Evolutionary conservation across 2,888 invertebrate species (phyloP).

Genomic region (Dicyrtoma fusca): DNA sequence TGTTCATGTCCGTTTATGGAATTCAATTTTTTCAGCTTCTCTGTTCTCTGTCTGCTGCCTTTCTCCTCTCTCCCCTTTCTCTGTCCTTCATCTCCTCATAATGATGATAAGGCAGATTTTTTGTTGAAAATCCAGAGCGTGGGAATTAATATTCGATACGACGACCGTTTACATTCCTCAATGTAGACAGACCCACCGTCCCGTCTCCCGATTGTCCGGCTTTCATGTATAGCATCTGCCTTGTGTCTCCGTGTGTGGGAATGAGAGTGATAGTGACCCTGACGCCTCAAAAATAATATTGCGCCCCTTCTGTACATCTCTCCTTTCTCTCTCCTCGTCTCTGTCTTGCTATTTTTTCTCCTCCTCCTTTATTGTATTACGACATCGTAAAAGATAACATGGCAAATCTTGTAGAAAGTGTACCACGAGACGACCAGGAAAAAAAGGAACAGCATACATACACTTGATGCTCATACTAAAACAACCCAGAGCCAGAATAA

Average conservation of each 20-base stretch:
- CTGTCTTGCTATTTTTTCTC: background rate
- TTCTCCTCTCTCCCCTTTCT: background rate
- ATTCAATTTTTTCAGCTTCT: background rate
- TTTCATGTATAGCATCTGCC: no score
- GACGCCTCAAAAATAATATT: slow-evolving; percentile 4
- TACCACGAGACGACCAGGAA: no score
- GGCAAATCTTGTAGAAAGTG: no score
- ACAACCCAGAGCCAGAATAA: background rate
- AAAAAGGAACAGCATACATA: no score
- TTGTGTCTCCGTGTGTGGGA: background rate
- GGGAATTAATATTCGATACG: slow-evolving; percentile 17
- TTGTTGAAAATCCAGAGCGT: background rate
- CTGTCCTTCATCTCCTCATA: background rate
- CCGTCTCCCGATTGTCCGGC: no score
- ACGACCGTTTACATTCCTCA: no score
- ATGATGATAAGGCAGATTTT: slow-evolving; percentile 18
- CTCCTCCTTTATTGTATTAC: background rate
- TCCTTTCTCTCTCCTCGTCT: slow-evolving; percentile 2
- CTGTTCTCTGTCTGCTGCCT: background rate
- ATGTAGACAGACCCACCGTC: no score
- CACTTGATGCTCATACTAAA: background rate
- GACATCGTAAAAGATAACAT: background rate
- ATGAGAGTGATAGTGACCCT: slow-evolving; percentile 2
- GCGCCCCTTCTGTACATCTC: background rate
- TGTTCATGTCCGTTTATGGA: background rate